These are phyloP conservation scores for Eudyptes chrysolophus DNA, from an alignment of 2,113 vertebrate genomes.

Conservation along the genomic window DNA sequence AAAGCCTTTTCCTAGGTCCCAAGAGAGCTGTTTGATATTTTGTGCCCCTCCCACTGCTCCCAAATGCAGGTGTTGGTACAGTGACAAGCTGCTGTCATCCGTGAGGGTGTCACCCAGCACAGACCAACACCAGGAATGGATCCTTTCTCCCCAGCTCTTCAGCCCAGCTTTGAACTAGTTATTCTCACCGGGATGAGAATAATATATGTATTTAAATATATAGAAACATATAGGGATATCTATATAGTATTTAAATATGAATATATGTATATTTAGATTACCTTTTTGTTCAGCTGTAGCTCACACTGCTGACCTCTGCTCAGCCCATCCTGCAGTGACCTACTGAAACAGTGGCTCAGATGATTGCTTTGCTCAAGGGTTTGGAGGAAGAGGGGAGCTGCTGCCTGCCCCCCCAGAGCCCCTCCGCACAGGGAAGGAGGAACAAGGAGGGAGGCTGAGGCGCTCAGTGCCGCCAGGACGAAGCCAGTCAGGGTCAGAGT, in stretches of 20 bases:
- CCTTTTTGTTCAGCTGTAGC: neutral
- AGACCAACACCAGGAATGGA: neutral
- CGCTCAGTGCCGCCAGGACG: accelerated
- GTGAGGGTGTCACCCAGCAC: neutral
- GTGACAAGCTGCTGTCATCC: neutral
- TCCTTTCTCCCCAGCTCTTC: neutral
- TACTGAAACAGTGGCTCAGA: neutral
- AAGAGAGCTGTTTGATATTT: neutral
- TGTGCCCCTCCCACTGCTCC: neutral
- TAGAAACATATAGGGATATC: neutral
- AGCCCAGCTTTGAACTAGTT: neutral
- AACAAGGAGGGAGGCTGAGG: neutral
- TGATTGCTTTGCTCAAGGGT: neutral
- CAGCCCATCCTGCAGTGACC: neutral
- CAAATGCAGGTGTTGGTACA: neutral
- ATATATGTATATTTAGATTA: neutral
- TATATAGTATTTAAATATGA: neutral
- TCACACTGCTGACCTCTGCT: neutral
- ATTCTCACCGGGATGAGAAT: neutral
- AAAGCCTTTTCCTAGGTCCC: neutral
- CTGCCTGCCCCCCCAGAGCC: accelerated
- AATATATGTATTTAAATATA: neutral
- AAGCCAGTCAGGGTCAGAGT: neutral
- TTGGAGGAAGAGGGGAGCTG: neutral
- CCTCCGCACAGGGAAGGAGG: neutral